phyloP scores from a whole-genome alignment of 2,113 vertebrate species.

The Chloropsis cyanopogon region DNA sequence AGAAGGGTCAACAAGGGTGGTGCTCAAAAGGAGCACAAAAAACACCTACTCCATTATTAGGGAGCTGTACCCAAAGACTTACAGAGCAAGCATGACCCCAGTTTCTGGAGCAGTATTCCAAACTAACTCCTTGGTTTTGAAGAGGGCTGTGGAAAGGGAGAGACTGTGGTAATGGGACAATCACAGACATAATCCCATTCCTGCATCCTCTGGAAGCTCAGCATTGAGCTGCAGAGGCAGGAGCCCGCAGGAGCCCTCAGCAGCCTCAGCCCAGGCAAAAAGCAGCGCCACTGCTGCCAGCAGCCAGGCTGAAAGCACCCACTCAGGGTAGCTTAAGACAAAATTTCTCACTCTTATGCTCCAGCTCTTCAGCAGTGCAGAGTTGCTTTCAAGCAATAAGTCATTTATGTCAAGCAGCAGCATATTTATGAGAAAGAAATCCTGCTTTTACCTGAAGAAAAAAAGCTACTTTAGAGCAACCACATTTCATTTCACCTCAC shows the following conservation, averaged over 20 bases:
- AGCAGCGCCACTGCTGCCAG: not conserved
- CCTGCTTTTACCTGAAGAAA: slow-evolving; percentile 11
- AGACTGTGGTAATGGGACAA: not conserved
- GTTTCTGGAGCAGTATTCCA: not conserved
- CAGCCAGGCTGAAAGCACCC: not conserved
- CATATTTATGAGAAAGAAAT: slow-evolving; percentile 6
- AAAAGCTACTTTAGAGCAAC: slow-evolving; percentile 8
- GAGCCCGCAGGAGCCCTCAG: not conserved
- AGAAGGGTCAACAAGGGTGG: not conserved
- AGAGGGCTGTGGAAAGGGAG: not conserved
- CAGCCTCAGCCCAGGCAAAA: not conserved
- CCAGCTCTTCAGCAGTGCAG: not conserved
- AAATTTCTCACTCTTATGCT: not conserved
- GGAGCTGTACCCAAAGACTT: not conserved
- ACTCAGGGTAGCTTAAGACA: not conserved
- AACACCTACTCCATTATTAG: not conserved
- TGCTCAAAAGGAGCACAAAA: not conserved
- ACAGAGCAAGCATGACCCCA: not conserved
- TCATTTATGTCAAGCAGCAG: not conserved
- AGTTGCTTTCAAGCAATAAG: slow-evolving; percentile 7
- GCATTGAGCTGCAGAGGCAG: not conserved
- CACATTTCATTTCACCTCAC: not conserved
- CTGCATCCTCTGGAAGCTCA: not conserved
- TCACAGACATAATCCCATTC: not conserved
- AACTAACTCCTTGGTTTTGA: not conserved